These are phyloP conservation scores for Aselliscus stoliczkanus DNA, from an alignment of 2,797 vertebrate genomes.

Conservation along the genomic window DNA sequence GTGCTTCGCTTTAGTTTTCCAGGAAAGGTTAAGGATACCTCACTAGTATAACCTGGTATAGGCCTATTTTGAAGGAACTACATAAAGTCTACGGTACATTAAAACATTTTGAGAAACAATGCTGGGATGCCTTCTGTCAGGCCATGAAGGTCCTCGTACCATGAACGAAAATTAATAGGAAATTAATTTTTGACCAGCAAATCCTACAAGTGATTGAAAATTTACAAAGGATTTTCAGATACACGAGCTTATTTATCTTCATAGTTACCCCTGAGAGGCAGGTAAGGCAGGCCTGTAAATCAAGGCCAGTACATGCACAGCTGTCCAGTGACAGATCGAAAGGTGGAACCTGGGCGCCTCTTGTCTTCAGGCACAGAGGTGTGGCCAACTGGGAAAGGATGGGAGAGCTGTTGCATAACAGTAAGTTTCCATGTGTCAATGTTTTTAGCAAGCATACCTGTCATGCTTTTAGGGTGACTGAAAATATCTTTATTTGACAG, in stretches of 20 bases:
- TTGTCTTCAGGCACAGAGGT: neutral
- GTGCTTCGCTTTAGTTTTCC: neutral
- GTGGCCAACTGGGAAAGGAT: neutral
- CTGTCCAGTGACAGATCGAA: neutral
- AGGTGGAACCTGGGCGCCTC: neutral
- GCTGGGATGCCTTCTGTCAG: neutral
- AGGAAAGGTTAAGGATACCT: neutral
- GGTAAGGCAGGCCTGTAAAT: neutral
- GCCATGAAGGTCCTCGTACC: neutral
- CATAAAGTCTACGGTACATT: neutral
- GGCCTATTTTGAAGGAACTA: neutral
- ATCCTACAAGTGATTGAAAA: neutral
- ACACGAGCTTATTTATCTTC: neutral
- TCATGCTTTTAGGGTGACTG: neutral
- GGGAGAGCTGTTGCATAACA: neutral
- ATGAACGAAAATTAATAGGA: neutral
- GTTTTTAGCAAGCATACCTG: neutral
- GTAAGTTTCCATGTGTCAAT: neutral
- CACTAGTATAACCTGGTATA: neutral
- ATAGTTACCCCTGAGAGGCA: neutral
- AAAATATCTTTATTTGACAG: conserved; percentile 26
- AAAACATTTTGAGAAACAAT: neutral
- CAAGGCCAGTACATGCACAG: neutral
- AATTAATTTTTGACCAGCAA: neutral
- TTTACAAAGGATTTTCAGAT: neutral